These are phyloP conservation scores for Isotomurus palustris DNA, from an alignment of 2,888 invertebrate genomes.

Conservation along the genomic window DNA sequence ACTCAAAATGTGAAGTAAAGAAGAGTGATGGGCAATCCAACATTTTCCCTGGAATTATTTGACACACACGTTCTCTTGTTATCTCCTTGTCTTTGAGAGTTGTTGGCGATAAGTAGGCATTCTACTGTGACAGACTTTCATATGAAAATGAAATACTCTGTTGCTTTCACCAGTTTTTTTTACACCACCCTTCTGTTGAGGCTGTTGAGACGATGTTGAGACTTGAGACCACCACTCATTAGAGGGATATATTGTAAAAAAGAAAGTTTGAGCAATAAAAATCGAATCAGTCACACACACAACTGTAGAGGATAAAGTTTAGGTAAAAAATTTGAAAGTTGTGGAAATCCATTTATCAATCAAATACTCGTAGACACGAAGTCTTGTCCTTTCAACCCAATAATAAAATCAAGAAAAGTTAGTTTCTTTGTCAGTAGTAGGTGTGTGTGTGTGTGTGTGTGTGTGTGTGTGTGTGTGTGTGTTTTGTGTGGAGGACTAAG, in stretches of 20 bases:
- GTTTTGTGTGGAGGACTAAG: neutral
- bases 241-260: neutral
- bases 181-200: too few species aligned
- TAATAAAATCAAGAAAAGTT: conserved; percentile 13
- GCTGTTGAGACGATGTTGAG: too few species aligned
- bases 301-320: conserved; percentile 9
- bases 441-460: neutral
- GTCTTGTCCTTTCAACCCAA: conserved; percentile 6
- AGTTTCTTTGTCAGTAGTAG: neutral
- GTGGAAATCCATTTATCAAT: conserved; percentile 18
- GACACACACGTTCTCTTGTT: too few species aligned
- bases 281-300: conserved; percentile 6
- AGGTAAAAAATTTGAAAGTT: conserved; percentile 6
- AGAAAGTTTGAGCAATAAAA: too few species aligned
- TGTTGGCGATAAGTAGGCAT: too few species aligned
- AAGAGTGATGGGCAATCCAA: too few species aligned
- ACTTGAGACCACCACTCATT: neutral
- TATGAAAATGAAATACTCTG: too few species aligned
- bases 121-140: too few species aligned
- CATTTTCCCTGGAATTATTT: too few species aligned
- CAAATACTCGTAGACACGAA: conserved; percentile 12
- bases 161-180: too few species aligned
- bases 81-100: too few species aligned
- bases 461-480: neutral
- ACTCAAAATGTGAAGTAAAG: too few species aligned